Evolutionary conservation across 1,140 invertebrate genomes (phyloP).

Genomic region (Achatina immaculata): DNA sequence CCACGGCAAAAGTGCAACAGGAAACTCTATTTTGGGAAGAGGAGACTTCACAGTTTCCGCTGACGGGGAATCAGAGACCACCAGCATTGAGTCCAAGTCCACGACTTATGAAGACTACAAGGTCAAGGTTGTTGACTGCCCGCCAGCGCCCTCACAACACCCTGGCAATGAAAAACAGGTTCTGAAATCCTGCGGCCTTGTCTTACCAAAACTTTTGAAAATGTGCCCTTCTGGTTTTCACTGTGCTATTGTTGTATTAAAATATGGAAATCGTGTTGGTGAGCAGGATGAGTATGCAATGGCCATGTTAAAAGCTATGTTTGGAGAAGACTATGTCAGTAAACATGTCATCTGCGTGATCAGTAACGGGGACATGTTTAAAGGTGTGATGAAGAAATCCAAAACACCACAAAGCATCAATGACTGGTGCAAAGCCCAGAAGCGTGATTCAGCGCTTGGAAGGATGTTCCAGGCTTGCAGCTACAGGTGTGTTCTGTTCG

Average conservation of each 20-base stretch:
- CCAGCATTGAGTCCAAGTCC: not conserved
- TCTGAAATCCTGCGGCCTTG: not conserved
- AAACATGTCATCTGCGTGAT: not conserved
- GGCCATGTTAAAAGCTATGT: not conserved
- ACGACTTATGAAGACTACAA: not conserved
- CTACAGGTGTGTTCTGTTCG: slow-evolving; percentile 13
- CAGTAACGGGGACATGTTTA: not conserved
- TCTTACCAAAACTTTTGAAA: not conserved
- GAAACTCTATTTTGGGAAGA: not conserved
- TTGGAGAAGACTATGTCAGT: not conserved
- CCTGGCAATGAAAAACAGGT: not conserved
- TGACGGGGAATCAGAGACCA: not conserved
- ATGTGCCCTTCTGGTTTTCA: not conserved
- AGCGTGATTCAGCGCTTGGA: not conserved
- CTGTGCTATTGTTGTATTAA: not conserved
- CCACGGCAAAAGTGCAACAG: not conserved
- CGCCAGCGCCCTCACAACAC: not conserved
- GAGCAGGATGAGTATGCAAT: not conserved
- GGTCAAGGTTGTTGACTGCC: slow-evolving; percentile 6
- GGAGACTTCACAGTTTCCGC: not conserved
- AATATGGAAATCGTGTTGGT: not conserved
- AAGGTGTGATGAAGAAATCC: not conserved
- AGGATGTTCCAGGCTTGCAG: not conserved
- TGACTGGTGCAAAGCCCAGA: not conserved
- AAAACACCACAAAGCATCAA: not conserved